Evolutionary conservation across 2,797 vertebrate genomes (phyloP).

Genomic region (Bradypus variegatus): DNA sequence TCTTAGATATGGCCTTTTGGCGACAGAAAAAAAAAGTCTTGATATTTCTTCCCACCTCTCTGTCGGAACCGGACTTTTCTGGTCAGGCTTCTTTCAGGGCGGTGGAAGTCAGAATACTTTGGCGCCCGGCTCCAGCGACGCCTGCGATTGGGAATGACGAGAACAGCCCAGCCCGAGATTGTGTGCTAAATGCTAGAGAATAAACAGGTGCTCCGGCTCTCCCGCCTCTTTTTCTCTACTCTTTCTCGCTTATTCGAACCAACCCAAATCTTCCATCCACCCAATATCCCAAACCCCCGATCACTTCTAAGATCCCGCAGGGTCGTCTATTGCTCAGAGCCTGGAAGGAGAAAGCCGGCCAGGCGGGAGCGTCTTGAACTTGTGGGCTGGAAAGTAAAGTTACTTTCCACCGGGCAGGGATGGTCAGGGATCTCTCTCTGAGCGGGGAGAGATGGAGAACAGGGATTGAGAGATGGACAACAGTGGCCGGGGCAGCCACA

Average conservation of each 20-base stretch:
- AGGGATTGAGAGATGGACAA: background rate
- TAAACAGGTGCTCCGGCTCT: background rate
- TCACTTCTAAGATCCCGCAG: background rate
- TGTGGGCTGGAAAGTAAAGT: background rate
- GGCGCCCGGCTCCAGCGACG: background rate
- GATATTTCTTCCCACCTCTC: background rate
- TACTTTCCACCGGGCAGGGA: background rate
- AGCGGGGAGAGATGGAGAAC: background rate
- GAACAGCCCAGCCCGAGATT: background rate
- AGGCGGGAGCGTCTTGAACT: background rate
- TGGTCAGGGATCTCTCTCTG: background rate
- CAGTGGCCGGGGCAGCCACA: background rate
- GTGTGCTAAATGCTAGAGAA: background rate
- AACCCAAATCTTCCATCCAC: background rate
- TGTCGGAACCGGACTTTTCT: background rate
- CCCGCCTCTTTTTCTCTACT: background rate
- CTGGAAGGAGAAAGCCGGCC: background rate
- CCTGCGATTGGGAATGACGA: background rate
- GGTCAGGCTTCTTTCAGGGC: background rate
- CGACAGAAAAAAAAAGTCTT: background rate
- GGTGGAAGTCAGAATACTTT: background rate
- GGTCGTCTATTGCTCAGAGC: background rate
- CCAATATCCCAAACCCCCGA: background rate
- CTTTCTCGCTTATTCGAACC: background rate
- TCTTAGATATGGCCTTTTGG: background rate